Percentiles rank a stretch among this genome's conserved stretches.
Evolutionary conservation across 2,888 invertebrate species (phyloP).

Genomic region (Calliphora vomitoria): DNA sequence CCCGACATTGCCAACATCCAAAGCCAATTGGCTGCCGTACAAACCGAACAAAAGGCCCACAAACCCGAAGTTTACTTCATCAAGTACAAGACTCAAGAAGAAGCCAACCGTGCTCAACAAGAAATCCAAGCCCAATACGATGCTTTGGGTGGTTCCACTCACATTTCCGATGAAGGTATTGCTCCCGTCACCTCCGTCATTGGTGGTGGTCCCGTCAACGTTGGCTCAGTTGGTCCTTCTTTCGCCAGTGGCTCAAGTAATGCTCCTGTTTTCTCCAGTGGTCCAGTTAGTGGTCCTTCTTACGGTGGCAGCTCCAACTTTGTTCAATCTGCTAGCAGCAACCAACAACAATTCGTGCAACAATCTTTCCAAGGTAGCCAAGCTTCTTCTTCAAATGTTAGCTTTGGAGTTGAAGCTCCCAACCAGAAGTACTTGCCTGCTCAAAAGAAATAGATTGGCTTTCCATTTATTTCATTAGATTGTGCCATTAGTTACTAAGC

Average conservation of each 20-base stretch:
- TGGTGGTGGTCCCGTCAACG: conserved; percentile 77
- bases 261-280: conserved; percentile 53
- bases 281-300: neutral
- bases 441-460: conserved; percentile 76
- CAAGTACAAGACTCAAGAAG: conserved; percentile 84
- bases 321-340: conserved; percentile 12
- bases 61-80: conserved; percentile 85
- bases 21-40: conserved; percentile 88
- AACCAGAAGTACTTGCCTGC: conserved; percentile 58
- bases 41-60: conserved; percentile 79
- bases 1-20: conserved; percentile 81
- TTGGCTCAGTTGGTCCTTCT: conserved; percentile 69
- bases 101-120: conserved; percentile 82
- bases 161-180: conserved; percentile 82
- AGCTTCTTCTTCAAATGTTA: conserved; percentile 39
- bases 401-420: conserved; percentile 32
- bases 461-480: neutral
- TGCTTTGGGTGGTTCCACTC: conserved; percentile 82
- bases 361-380: conserved; percentile 74
- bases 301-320: conserved; percentile 13
- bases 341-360: conserved; percentile 72
- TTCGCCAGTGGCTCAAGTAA: neutral
- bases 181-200: conserved; percentile 80
- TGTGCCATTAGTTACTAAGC: conserved; percentile 35
- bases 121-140: conserved; percentile 84